Percentiles rank a stretch among this genome's conserved stretches.
phyloP scores from a whole-genome alignment of 2,113 vertebrate species.

The Erythrocercus mccallii region DNA sequence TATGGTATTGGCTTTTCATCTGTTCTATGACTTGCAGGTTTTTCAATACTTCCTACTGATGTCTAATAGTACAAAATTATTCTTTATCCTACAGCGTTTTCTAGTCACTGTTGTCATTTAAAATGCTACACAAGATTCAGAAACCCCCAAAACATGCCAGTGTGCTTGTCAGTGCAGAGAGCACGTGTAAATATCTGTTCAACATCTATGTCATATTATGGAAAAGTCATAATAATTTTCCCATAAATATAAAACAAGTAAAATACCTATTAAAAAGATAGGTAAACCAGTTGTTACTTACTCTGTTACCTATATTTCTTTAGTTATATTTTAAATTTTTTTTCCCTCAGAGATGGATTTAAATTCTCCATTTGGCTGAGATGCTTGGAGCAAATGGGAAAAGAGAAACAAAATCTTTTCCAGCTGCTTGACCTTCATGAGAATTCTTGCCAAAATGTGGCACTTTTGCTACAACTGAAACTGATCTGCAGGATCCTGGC shows the following conservation, averaged over 20 bases:
- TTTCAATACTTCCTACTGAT: not conserved
- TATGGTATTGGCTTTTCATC: not conserved
- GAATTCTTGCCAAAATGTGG: not conserved
- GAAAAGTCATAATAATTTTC: not conserved
- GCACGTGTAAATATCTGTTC: not conserved
- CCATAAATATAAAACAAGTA: not conserved
- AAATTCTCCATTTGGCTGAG: not conserved
- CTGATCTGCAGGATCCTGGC: not conserved
- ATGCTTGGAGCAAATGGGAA: not conserved
- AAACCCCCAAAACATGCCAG: not conserved
- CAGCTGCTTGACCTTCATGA: not conserved
- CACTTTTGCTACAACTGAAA: not conserved
- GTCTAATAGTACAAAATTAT: not conserved
- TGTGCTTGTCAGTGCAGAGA: not conserved
- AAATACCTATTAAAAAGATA: not conserved
- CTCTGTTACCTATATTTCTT: not conserved
- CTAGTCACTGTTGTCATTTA: not conserved
- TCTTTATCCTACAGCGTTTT: not conserved
- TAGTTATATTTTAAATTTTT: not conserved
- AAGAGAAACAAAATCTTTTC: not conserved
- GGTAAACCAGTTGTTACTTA: not conserved
- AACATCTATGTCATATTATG: not conserved
- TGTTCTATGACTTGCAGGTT: not conserved
- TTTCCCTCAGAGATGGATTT: not conserved
- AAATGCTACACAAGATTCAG: not conserved